These are phyloP conservation scores for Andrena bicolor DNA, from an alignment of 2,888 invertebrate genomes.

Conservation along the genomic window DNA sequence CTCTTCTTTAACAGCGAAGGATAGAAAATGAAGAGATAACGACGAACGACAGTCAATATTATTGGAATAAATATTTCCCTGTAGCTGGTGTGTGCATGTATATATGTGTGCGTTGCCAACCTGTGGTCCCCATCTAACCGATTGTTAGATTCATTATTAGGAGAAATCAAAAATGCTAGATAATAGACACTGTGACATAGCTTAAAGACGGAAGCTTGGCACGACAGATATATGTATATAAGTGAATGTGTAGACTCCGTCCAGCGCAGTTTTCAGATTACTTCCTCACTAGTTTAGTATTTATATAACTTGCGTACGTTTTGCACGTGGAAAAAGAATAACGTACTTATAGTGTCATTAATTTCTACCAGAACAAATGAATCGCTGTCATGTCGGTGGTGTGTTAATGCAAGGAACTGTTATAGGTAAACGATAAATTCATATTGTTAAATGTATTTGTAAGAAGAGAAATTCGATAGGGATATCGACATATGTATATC, in stretches of 20 bases:
- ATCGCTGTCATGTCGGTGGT: conserved; percentile 54
- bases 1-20: conserved; percentile 55
- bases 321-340: conserved; percentile 34
- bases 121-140: conserved; percentile 74
- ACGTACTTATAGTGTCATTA: conserved; percentile 61
- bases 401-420: conserved; percentile 39
- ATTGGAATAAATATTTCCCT: conserved; percentile 77
- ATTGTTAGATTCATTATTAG: conserved; percentile 71
- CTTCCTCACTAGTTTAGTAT: conserved; percentile 71
- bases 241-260: conserved; percentile 84
- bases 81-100: conserved; percentile 82
- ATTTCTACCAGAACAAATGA: conserved; percentile 36
- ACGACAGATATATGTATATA: conserved; percentile 84
- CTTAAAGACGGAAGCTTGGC: conserved; percentile 81
- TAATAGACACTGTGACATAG: conserved; percentile 73
- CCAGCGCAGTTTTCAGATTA: conserved; percentile 80
- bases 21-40: conserved; percentile 74
- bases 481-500: conserved; percentile 28
- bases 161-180: conserved; percentile 71
- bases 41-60: conserved; percentile 77
- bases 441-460: conserved; percentile 39
- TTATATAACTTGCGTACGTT: conserved; percentile 62
- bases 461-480: conserved; percentile 35
- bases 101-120: conserved; percentile 83
- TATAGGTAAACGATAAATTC: conserved; percentile 35